Conservation (phyloP, 2,888 invertebrate species). For the Tribolium freemani region DNA sequence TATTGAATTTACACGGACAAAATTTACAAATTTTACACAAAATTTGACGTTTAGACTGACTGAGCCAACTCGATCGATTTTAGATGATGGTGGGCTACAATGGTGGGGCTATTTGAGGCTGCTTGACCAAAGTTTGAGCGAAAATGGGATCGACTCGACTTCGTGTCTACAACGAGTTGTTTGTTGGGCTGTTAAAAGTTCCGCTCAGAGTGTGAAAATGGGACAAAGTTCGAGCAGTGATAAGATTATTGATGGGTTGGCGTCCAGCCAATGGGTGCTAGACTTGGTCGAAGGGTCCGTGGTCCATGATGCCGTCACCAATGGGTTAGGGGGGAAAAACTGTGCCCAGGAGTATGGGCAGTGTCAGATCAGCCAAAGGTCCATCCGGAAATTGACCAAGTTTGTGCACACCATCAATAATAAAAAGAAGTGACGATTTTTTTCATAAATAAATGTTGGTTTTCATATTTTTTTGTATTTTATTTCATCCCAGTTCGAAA, state of each 20-base stretch:
- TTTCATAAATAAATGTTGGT: too few relatives aligned
- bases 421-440: neutral
- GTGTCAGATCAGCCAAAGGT: conserved; percentile 48
- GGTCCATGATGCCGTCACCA: conserved; percentile 70
- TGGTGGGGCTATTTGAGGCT: conserved; percentile 61
- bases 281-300: conserved; percentile 70
- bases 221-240: conserved; percentile 67
- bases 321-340: conserved; percentile 62
- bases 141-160: conserved; percentile 74
- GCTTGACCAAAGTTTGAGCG: conserved; percentile 71
- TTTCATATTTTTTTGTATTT: too few relatives aligned
- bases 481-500: too few relatives aligned
- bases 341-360: conserved; percentile 49
- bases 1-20: conserved; percentile 44
- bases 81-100: conserved; percentile 41
- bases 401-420: neutral
- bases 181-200: conserved; percentile 70
- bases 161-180: conserved; percentile 75
- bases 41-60: conserved; percentile 15
- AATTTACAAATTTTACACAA: conserved; percentile 37
- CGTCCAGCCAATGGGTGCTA: conserved; percentile 67
- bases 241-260: conserved; percentile 70
- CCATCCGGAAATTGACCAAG: conserved; percentile 1
- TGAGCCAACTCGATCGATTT: conserved; percentile 1
- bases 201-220: conserved; percentile 62